Base-by-base conservation (phyloP, 37 sponge, comb jelly and placozoan genomes). In the Amphimedon queenslandica region DNA sequence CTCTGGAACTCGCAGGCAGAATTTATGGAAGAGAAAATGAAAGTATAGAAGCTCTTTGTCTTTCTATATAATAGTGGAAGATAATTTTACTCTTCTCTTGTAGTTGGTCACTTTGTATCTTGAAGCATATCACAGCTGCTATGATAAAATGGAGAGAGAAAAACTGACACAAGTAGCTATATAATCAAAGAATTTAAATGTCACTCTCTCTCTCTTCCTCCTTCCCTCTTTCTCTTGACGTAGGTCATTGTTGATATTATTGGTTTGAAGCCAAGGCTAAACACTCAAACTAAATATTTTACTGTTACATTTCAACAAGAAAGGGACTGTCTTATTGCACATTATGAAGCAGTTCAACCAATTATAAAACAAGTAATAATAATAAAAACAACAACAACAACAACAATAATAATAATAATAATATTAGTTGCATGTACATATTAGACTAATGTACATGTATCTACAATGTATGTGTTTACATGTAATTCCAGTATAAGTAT, bases 81-180 rank as follows among this genome's bases (percentile, higher is more conserved):
- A 4, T 33, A 31, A 4, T 2, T 53, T 39, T 66, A 21, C 35
- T 29, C 31, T 42, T 5, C 39, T 2, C 16, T n/a, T 23, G 40
- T 38, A 91, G 92, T 43, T 86, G 63, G 40, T 86, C n/a, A 80
- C 81, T 66, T 86, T 87, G 56, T 91, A 91, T 47, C 40, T 91
- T 69, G 92, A 91, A 70, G 79, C 69, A 21, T 91, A 86, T 61
- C 83, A 86, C 34, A 74, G 75, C 63, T 33, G 28, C 18, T 40
- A 37, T 20, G 75, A 77, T 42, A 70, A 37, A n/a, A 36, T 4
- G 30, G 83, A 91, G 72, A 79, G 57, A 34, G 1, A 32, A n/a
- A 40, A 40, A 3, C 72, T 91, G 42, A 75, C 87, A 8, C 69
- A 67, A 21, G 38, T 67, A 33, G 38, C 6, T 33, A 35, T 34